Evolutionary conservation across 2,797 vertebrate species (phyloP).

Genomic region (Cephalopachus bancanus): DNA sequence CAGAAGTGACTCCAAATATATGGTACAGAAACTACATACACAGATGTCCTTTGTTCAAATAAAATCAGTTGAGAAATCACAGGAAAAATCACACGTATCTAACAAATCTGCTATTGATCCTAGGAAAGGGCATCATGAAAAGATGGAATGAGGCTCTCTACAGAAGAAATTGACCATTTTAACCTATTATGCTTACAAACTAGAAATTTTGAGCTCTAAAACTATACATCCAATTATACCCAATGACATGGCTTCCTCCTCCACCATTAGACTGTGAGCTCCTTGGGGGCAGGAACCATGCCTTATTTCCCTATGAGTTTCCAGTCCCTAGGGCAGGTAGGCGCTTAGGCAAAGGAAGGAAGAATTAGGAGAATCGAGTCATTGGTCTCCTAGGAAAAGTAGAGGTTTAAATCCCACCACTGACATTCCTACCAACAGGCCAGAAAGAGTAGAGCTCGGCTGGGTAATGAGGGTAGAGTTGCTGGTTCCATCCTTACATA

Average conservation of each 20-base stretch:
- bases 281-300: neutral
- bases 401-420: slow-evolving; percentile 7
- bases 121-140: slow-evolving; percentile 28
- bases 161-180: neutral
- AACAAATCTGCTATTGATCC: neutral
- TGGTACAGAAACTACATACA: neutral
- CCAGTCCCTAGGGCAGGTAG: neutral
- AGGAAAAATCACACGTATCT: neutral
- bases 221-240: neutral
- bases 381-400: neutral
- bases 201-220: slow-evolving; percentile 35
- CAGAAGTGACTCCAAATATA: neutral
- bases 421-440: neutral
- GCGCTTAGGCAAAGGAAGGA: neutral
- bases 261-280: neutral
- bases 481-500: neutral
- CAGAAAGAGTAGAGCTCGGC: slow-evolving; percentile 20
- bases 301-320: slow-evolving; percentile 40
- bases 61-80: slow-evolving; percentile 45
- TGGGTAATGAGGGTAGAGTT: neutral
- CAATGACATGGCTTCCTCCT: neutral
- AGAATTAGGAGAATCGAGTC: slow-evolving; percentile 36
- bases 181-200: slow-evolving; percentile 18
- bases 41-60: slow-evolving; percentile 29
- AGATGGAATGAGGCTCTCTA: slow-evolving; percentile 10